Evolutionary conservation across 2,113 vertebrate species (phyloP).

Genomic region (Thalassarche chlororhynchos): DNA sequence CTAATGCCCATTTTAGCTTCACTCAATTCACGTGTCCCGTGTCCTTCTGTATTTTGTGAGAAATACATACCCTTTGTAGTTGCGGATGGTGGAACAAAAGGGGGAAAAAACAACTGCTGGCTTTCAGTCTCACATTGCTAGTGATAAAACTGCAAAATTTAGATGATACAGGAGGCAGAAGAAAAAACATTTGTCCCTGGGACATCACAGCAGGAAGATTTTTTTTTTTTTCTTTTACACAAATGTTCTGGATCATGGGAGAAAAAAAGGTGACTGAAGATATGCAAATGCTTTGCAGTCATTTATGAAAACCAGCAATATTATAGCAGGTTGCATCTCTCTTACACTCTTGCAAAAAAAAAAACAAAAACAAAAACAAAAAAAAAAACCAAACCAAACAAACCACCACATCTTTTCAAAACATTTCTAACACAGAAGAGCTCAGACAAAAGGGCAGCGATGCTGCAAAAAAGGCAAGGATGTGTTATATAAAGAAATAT

Average conservation of each 20-base stretch:
- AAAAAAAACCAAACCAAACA: neutral
- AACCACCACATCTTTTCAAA: neutral
- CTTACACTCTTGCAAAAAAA: neutral
- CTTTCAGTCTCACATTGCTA: neutral
- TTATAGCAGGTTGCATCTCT: neutral
- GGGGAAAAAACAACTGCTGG: neutral
- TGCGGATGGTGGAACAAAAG: conserved; percentile 5
- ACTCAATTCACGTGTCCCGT: neutral
- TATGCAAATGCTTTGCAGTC: conserved; percentile 1
- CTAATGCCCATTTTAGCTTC: conserved; percentile 13
- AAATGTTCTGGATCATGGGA: neutral
- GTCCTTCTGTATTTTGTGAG: neutral
- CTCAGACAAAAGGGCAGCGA: conserved; percentile 21
- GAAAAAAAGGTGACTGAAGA: neutral
- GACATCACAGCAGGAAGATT: conserved; percentile 14
- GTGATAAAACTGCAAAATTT: neutral
- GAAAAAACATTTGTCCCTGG: conserved; percentile 3
- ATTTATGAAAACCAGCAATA: neutral
- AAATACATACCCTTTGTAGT: conserved; percentile 9
- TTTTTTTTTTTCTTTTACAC: neutral
- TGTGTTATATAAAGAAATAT: neutral
- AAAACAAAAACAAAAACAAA: neutral
- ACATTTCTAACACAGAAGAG: neutral
- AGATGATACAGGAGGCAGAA: neutral
- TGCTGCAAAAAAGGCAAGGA: neutral